These are phyloP conservation scores for Metacarcinus magister DNA, from an alignment of 2,888 invertebrate genomes.

Conservation along the genomic window DNA sequence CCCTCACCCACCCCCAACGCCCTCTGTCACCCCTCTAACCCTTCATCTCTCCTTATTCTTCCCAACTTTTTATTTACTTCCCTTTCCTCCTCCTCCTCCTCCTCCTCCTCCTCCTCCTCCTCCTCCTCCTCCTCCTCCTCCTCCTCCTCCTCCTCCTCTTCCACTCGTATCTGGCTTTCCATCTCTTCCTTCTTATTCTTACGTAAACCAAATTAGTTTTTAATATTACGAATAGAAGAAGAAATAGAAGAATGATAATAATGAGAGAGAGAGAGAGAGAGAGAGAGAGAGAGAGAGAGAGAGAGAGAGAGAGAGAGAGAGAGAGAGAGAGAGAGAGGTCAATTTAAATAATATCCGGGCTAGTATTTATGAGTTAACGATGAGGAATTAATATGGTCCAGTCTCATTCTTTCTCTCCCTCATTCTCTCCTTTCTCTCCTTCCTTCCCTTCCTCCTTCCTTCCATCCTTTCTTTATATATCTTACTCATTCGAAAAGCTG, in stretches of 20 bases:
- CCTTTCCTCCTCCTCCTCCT: neutral
- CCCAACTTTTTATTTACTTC: neutral
- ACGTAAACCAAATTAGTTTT: too few relatives aligned
- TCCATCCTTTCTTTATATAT: too few relatives aligned
- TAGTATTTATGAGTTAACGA: neutral
- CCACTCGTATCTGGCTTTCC: neutral
- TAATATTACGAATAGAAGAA: too few relatives aligned
- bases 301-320: constrained; percentile 8
- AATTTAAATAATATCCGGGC: too few relatives aligned
- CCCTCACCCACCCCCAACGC: neutral
- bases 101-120: neutral
- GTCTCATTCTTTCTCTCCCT: neutral
- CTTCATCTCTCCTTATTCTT: constrained; percentile 13
- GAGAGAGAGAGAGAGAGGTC: too few relatives aligned
- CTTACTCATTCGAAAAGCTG: neutral
- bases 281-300: neutral
- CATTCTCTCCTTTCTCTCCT: constrained; percentile 31
- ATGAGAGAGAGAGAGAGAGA: too few relatives aligned
- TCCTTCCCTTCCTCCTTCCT: neutral
- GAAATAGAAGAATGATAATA: too few relatives aligned
- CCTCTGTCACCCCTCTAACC: neutral
- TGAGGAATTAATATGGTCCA: neutral
- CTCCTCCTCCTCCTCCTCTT: neutral
- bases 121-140: neutral
- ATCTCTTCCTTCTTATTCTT: neutral